Base-by-base conservation (phyloP, 1,140 invertebrate genomes). In the Euura lappo region DNA sequence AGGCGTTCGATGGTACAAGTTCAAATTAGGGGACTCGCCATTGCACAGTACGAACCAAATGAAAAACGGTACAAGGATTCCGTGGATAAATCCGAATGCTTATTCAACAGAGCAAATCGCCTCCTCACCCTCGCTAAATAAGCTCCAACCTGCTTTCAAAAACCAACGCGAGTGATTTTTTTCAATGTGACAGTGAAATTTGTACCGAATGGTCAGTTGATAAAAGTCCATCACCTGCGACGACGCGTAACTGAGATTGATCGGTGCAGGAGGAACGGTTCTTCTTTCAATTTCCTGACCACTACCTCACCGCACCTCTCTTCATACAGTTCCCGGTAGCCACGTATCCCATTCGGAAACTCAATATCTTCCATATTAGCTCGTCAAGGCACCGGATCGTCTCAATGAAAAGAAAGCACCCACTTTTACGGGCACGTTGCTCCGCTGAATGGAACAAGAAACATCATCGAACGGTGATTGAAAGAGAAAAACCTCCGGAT, bases 341-440 rank as follows among this genome's bases (percentile, higher is more conserved):
- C 28, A 77, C 72, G 74, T 72, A 69, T 45, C 28, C 69, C 74
- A 74, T 79, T 77, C 68, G 77, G 78, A 77, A 79, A 79, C 46
- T 76, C 71, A 78, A 79, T 79, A 77, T 73, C 71, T 71, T 60
- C 51, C n/a, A 76, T 75, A 79, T 77, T 43, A 44, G 46, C 46
- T 46, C 73, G 71, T 64, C 60, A 71, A 69, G 43, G 71, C 8
- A 8, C 13, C 51, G 10, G 10, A 60, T 60, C 51, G 10, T n/a
- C 51, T 60, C 51, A 75, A 76, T 74, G 11, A 67, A 44, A 68
- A 64, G 68, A 76, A 71, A 44, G 8, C 64, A 71, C n/a, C 42
- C 5, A 69, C 75, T 79, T 80, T 80, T 71, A 80, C 77, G 77
- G 70, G 46, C 75, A 44, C 71, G 45, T 79, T 80, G 43, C 43